Evolutionary conservation across 2,888 invertebrate species (phyloP), one percentile per base, ranked within the genome.

Genomic region (Drosophila ezoana): DNA sequence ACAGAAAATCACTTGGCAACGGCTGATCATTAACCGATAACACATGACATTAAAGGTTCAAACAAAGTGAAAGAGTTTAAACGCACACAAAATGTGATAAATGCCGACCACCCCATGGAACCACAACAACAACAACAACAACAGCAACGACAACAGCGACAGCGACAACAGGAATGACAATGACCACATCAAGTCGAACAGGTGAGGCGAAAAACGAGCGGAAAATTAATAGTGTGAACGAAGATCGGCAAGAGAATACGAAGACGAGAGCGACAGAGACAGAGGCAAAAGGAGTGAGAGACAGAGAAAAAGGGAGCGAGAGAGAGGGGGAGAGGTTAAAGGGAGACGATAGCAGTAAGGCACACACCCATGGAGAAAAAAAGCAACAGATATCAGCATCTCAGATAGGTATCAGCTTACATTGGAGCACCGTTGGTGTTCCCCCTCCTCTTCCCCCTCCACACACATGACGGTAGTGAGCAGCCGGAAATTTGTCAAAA

Each of bases 31-130:
- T 76, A 87, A 89, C 90, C 84, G 91, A 90, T 90, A 90, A 90
- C 90, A 90, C 89, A 90, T 90, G 81, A 90, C 90, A 90, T 90
- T 90, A 88, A 90, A 89, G 89, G 81, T 81, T 82, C 77, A 72
- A 68, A 65, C 74, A 76, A 72, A 77, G 76, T 74, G 77, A 78
- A 76, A 70, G 70, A 82, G 77, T 82, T 77, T 78, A 89, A 79
- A 66, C 69, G 76, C 76, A 73, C 82, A 79, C 75, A 81, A 79
- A 86, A 81, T 79, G 84, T 88, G 89, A 89, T 90, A 89, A 90
- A 89, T 89, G 75, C 80, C 79, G 89, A 85, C 89, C 89, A 90
- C 89, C 89, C 86, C 79, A 78, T 81, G 76, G 81, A 74, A 61
- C 64, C 45, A 33, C 58, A 62, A 14, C 44, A 56, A 61, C 59